Evolutionary conservation across 2,888 invertebrate species (phyloP).

Genomic region (Amphipyra tragopoginis): DNA sequence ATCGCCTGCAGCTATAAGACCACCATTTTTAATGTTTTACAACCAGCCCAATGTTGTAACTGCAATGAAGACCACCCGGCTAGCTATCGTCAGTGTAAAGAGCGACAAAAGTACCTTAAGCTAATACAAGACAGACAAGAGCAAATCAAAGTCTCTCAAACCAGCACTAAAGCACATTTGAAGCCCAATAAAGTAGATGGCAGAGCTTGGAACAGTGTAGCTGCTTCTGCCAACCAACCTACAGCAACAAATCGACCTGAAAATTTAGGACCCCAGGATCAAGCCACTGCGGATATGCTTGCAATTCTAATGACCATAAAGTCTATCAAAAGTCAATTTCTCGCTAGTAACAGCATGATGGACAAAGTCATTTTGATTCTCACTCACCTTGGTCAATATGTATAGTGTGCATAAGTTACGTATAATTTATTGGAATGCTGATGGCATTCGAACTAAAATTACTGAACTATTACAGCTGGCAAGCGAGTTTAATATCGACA

Average conservation of each 20-base stretch:
- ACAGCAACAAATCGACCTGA: background rate
- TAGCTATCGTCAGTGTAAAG: slow-evolving; percentile 22
- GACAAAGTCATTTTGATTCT: slow-evolving; percentile 33
- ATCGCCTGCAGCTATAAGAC: no score
- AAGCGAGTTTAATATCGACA: no score
- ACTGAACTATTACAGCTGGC: no score
- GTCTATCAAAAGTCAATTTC: slow-evolving; percentile 22
- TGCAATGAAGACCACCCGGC: slow-evolving; percentile 27
- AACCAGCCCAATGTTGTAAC: slow-evolving; percentile 17
- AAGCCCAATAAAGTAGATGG: background rate
- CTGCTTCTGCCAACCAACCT: background rate
- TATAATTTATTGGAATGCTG: background rate
- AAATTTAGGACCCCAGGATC: slow-evolving; percentile 1
- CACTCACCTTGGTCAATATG: slow-evolving; percentile 8
- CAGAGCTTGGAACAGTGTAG: background rate
- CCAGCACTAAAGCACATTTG: background rate
- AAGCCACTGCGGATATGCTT: slow-evolving; percentile 16
- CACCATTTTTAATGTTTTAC: no score
- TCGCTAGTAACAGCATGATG: slow-evolving; percentile 14
- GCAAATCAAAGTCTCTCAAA: background rate
- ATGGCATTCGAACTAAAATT: no score
- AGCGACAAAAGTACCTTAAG: slow-evolving; percentile 11
- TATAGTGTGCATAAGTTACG: background rate
- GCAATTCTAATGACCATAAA: slow-evolving; percentile 18
- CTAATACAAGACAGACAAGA: background rate